A percentile compares a stretch with the other conserved stretches of the same genome.
Conservation (phyloP, 2,888 invertebrate genomes). For the Morpho deidamia region DNA sequence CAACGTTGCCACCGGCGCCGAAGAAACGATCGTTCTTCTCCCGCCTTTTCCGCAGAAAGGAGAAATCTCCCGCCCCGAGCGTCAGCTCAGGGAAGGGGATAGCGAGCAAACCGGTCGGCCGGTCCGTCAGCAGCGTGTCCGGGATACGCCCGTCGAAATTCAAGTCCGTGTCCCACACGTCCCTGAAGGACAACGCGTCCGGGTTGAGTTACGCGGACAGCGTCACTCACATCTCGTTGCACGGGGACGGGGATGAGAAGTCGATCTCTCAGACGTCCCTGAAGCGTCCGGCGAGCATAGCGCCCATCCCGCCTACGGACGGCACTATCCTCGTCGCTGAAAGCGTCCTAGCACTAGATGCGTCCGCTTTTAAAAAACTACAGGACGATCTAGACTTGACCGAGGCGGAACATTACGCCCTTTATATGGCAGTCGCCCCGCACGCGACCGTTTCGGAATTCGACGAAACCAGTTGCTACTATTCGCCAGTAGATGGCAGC, state of each 20-base stretch:
- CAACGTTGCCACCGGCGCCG: slow-evolving; percentile 57
- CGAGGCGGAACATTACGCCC: slow-evolving; percentile 92
- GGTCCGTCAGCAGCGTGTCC: slow-evolving; percentile 80
- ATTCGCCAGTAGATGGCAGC: slow-evolving; percentile 89
- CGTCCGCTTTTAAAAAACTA: slow-evolving; percentile 49
- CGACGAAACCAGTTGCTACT: slow-evolving; percentile 92
- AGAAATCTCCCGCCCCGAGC: slow-evolving; percentile 67
- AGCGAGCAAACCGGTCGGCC: slow-evolving; percentile 67
- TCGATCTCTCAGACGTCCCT: slow-evolving; percentile 51
- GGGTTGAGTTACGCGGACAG: slow-evolving; percentile 75
- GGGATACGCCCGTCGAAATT: slow-evolving; percentile 75
- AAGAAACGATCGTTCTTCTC: slow-evolving; percentile 72
- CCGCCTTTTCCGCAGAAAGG: slow-evolving; percentile 62
- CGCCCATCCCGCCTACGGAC: slow-evolving; percentile 68
- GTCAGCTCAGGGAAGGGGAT: slow-evolving; percentile 52
- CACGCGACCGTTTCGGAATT: slow-evolving; percentile 92
- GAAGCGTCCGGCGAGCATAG: slow-evolving; percentile 40
- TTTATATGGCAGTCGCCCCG: slow-evolving; percentile 92
- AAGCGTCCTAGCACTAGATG: slow-evolving; percentile 53
- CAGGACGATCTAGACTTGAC: slow-evolving; percentile 84
- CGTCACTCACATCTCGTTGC: slow-evolving; percentile 82
- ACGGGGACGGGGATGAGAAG: slow-evolving; percentile 71
- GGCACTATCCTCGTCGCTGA: slow-evolving; percentile 80
- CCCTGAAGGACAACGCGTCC: slow-evolving; percentile 62
- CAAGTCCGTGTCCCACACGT: slow-evolving; percentile 60